Percentiles rank a stretch among this genome's conserved stretches.
Evolutionary conservation across 2,113 vertebrate species (phyloP).

Genomic region (Hyperopisus bebe): DNA sequence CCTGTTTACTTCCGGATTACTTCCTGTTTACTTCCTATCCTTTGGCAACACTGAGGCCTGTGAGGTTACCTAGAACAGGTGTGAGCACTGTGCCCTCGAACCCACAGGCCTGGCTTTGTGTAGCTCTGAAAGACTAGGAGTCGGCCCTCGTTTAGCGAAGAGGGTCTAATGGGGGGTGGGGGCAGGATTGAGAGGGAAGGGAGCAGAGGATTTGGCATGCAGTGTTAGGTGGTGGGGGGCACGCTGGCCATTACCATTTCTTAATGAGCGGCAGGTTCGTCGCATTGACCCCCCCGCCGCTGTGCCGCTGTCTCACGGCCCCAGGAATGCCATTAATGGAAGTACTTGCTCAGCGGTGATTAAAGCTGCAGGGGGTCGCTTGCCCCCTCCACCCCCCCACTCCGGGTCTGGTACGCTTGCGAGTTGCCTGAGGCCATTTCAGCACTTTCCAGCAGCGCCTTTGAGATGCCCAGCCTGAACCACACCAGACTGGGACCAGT

Average conservation of each 20-base stretch:
- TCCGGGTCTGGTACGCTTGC: background rate
- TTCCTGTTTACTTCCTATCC: background rate
- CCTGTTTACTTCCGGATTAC: background rate
- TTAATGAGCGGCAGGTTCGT: constrained; percentile 23
- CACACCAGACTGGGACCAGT: constrained; percentile 13
- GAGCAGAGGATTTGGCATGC: constrained; percentile 2
- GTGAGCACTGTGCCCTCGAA: background rate
- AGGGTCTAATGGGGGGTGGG: background rate
- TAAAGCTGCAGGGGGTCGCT: constrained; percentile 14
- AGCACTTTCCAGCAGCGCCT: constrained; percentile 17
- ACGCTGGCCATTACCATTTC: constrained; percentile 19
- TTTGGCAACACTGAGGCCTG: background rate
- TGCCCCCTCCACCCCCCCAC: background rate
- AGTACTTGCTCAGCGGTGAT: constrained; percentile 3
- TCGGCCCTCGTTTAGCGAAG: too few relatives aligned
- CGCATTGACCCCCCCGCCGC: background rate
- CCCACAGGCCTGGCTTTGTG: background rate
- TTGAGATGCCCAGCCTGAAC: constrained; percentile 10
- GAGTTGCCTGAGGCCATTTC: constrained; percentile 13
- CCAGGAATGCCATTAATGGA: constrained; percentile 20
- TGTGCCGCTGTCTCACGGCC: constrained; percentile 7
- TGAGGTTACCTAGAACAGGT: background rate
- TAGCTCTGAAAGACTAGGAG: background rate
- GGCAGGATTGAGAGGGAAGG: background rate
- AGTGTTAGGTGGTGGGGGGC: background rate